Evolutionary conservation across 2,113 vertebrate species (phyloP).

Genomic region (Baryphthengus martii): DNA sequence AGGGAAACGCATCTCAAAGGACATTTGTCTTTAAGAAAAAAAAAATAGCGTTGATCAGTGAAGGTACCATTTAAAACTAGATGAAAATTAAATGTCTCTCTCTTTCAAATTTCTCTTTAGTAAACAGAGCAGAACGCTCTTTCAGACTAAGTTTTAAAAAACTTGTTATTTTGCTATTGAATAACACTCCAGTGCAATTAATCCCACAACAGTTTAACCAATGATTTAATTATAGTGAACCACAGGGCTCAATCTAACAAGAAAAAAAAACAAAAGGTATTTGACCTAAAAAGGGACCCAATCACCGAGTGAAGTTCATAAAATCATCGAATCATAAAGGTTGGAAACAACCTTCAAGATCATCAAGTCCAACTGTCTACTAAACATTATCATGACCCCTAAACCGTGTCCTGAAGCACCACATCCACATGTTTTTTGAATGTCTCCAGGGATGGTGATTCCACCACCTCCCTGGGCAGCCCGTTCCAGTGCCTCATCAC

Average conservation of each 20-base stretch:
- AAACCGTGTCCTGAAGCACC: too few species aligned
- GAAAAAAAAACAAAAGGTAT: not conserved
- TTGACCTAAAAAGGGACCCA: fast-evolving
- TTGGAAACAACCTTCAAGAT: too few species aligned
- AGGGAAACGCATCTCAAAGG: not conserved
- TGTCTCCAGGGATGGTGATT: too few species aligned
- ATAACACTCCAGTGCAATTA: not conserved
- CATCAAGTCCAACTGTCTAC: too few species aligned
- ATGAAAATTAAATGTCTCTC: not conserved
- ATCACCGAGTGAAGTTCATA: too few species aligned
- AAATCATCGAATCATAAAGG: too few species aligned
- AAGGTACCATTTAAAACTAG: not conserved
- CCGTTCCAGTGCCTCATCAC: too few species aligned
- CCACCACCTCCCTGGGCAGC: too few species aligned
- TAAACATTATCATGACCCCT: too few species aligned
- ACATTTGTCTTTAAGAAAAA: not conserved
- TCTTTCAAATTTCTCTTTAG: not conserved
- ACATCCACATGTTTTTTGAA: too few species aligned
- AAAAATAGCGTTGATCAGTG: fast-evolving
- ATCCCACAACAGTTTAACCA: not conserved
- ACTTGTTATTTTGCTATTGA: not conserved
- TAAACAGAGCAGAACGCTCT: not conserved
- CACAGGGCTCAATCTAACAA: not conserved
- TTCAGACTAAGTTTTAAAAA: not conserved
- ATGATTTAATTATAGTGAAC: not conserved